Conservation (phyloP, 2,113 vertebrate genomes). For the Theropithecus gelada region DNA sequence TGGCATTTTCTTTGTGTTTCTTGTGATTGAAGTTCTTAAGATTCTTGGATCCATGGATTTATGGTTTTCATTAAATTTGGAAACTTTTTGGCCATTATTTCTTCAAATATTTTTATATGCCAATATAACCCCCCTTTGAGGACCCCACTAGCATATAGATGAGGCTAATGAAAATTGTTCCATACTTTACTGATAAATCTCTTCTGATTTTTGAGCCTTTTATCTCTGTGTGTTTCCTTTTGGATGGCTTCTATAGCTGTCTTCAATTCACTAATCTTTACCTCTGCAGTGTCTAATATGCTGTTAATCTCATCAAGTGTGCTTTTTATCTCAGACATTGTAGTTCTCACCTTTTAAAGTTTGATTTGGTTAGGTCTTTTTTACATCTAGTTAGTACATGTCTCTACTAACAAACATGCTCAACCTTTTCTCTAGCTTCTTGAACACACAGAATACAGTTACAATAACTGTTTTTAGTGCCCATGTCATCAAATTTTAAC, state of each 20-base stretch:
- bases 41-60: not conserved
- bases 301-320: not conserved
- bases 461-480: not conserved
- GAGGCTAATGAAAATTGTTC: not conserved
- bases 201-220: not conserved
- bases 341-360: not conserved
- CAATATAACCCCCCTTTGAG: not conserved
- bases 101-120: not conserved
- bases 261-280: not conserved
- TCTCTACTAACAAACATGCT: not conserved
- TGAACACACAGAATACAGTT: not conserved
- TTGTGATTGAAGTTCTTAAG: not conserved
- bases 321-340: not conserved
- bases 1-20: not conserved
- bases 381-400: not conserved
- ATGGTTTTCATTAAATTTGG: not conserved
- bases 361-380: not conserved
- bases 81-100: not conserved
- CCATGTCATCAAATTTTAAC: not conserved
- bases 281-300: not conserved
- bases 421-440: constrained; percentile 20
- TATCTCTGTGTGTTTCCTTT: not conserved
- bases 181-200: not conserved
- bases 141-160: not conserved
- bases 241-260: not conserved